Conservation (phyloP, 2,888 invertebrate species). For the Poecilus cupreus region DNA sequence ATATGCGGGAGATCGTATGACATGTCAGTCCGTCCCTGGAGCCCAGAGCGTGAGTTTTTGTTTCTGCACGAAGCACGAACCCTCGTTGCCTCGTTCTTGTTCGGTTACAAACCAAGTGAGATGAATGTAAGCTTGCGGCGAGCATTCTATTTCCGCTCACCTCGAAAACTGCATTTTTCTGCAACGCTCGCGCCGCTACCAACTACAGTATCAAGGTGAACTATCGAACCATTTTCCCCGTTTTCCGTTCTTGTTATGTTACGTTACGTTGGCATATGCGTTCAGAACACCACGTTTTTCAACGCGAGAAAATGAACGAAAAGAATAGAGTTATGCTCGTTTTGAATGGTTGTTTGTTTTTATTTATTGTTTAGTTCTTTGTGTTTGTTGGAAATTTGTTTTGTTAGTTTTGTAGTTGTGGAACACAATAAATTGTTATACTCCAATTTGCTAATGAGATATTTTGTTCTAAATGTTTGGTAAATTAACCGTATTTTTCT, state of each 20-base stretch:
- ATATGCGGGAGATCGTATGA: slow-evolving; percentile 31
- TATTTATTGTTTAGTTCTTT: slow-evolving; percentile 10
- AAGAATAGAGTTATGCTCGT: slow-evolving; percentile 38
- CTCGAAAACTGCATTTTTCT: slow-evolving; percentile 33
- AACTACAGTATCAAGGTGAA: slow-evolving; percentile 20
- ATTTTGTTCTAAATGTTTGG: neutral
- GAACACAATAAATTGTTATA: neutral
- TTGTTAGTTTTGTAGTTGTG: neutral
- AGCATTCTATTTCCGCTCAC: slow-evolving; percentile 31
- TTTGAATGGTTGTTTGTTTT: slow-evolving; percentile 16
- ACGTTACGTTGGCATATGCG: neutral
- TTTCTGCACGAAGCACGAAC: neutral
- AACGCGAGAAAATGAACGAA: slow-evolving; percentile 22
- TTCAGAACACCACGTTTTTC: neutral
- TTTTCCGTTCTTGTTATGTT: neutral
- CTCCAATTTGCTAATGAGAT: slow-evolving; percentile 25
- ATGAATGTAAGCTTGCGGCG: slow-evolving; percentile 32
- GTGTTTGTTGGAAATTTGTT: neutral
- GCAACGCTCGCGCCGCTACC: slow-evolving; percentile 15
- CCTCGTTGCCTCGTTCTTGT: neutral
- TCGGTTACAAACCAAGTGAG: neutral
- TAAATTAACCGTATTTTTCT: neutral
- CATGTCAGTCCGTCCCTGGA: neutral
- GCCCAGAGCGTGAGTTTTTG: neutral
- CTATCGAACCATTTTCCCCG: slow-evolving; percentile 39